These are phyloP conservation scores for Sarcophaga bullata DNA, from an alignment of 1,140 invertebrate species.

Conservation along the genomic window DNA sequence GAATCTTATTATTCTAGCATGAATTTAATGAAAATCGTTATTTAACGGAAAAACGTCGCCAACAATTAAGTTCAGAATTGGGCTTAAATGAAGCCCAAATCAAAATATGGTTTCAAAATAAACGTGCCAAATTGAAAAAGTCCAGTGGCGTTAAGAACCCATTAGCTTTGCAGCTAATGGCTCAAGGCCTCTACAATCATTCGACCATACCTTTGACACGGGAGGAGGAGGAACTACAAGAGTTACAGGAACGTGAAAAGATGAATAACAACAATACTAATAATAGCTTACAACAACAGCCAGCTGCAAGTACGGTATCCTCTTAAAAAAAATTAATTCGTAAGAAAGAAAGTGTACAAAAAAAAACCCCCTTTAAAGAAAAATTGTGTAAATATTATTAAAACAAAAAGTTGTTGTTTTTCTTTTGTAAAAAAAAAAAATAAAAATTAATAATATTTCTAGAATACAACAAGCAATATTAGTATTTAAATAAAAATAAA, in stretches of 20 bases:
- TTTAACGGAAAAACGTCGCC: conserved; percentile 87
- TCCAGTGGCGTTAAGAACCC: conserved; percentile 83
- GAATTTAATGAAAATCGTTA: conserved; percentile 94
- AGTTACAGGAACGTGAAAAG: conserved; percentile 57
- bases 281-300: conserved; percentile 41
- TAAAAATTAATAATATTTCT: background rate
- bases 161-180: conserved; percentile 88
- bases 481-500: background rate
- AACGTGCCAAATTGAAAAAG: conserved; percentile 95
- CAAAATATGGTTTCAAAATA: conserved; percentile 97
- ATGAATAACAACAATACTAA: conserved; percentile 43
- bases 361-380: background rate
- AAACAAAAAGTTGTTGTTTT: background rate
- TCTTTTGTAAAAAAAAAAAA: background rate
- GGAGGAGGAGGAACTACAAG: conserved; percentile 75
- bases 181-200: conserved; percentile 91
- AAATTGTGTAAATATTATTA: background rate
- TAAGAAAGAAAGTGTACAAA: background rate
- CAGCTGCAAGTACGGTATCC: background rate
- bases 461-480: conserved; percentile 15
- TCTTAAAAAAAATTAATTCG: background rate
- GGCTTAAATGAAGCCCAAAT: conserved; percentile 94
- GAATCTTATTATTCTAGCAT: conserved; percentile 59
- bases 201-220: conserved; percentile 79
- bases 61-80: conserved; percentile 86